Evolutionary conservation across 64 coral and sea anemone species (phyloP), one percentile per base, ranked within the genome.

Genomic region (Porites australiensis): DNA sequence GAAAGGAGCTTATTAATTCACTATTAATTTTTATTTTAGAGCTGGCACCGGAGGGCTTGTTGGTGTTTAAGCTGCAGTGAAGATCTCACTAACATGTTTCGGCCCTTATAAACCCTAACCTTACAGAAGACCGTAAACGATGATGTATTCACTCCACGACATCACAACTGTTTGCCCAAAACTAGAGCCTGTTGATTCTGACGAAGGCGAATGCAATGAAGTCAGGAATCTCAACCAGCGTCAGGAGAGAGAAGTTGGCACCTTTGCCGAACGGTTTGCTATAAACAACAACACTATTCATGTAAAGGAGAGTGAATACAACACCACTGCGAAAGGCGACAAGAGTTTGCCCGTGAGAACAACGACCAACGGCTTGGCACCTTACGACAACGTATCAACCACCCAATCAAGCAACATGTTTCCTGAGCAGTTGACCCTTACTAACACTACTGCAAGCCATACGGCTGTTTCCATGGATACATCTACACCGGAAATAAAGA

Each of bases 101-200:
- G 27, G 66, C 20, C 8, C 1, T 10, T 46, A 44, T 9, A 74
- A 37, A 74, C 23, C 23, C 47, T 57, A 5, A 1, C 44, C 45
- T 44, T 47, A 46, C 23, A 46, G 16, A 8, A 21, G n/a, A 70
- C 21, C 10, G 22, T 13, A 73, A 76, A 50, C 5, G 43, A 76
- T 21, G 4, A 84, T 84, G 81, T 84, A 84, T 68, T 84, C 81
- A 12, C 45, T 84, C 11, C 63, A 69, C 45, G 81, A 84, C 62
- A 84, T 84, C 44, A 68, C 81, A 20, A 84, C 8, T 50, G 81
- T 69, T 13, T 68, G 81, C 46, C 16, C 62, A 84, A 84, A 84
- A 84, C 15, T 84, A 3, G 81, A 84, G 63, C 81, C 44, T 16
- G 45, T 84, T 6, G 73, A 3, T 3, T 68, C 63, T 51, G 81